Conservation (phyloP, 2,797 vertebrate genomes). For the Apogon hyalosoma region DNA sequence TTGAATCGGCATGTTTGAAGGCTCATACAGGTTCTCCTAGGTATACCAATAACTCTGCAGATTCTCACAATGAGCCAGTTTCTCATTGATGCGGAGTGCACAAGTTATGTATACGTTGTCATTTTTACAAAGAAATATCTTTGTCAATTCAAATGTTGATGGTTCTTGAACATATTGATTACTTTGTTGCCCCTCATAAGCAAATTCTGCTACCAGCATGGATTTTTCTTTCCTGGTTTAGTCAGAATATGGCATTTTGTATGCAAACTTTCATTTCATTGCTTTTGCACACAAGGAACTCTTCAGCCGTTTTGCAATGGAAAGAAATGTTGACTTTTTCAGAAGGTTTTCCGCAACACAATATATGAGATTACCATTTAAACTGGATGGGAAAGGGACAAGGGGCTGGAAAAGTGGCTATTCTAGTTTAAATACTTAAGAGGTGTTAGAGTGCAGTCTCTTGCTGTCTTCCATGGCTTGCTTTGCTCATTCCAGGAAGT, state of each 20-base stretch:
- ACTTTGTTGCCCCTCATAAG: slow-evolving; percentile 28
- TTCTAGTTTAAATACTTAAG: slow-evolving; percentile 1
- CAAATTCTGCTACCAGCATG: background rate
- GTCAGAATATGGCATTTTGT: slow-evolving; percentile 17
- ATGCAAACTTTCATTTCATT: slow-evolving; percentile 3
- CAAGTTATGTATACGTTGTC: slow-evolving; percentile 38
- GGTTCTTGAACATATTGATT: slow-evolving; percentile 23
- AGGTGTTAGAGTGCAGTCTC: slow-evolving; percentile 42
- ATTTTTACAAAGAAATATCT: slow-evolving; percentile 51
- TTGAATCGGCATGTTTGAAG: slow-evolving; percentile 34
- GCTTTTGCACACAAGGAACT: slow-evolving; percentile 4
- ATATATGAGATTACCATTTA: slow-evolving; percentile 8
- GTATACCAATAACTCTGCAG: slow-evolving; percentile 31
- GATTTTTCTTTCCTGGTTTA: slow-evolving; percentile 8
- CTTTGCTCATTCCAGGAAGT: slow-evolving; percentile 64
- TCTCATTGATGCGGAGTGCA: slow-evolving; percentile 27
- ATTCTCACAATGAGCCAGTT: slow-evolving; percentile 32
- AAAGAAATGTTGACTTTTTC: slow-evolving; percentile 5
- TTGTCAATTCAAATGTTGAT: slow-evolving; percentile 22
- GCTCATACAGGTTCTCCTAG: slow-evolving; percentile 42
- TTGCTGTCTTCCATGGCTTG: slow-evolving; percentile 60
- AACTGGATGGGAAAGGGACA: slow-evolving; percentile 6
- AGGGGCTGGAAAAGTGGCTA: slow-evolving; percentile 17
- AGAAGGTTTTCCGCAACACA: slow-evolving; percentile 17
- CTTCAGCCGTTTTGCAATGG: slow-evolving; percentile 7